Conservation (phyloP, 92 coral and sea anemone genomes). For the Bergia puertoricense region DNA sequence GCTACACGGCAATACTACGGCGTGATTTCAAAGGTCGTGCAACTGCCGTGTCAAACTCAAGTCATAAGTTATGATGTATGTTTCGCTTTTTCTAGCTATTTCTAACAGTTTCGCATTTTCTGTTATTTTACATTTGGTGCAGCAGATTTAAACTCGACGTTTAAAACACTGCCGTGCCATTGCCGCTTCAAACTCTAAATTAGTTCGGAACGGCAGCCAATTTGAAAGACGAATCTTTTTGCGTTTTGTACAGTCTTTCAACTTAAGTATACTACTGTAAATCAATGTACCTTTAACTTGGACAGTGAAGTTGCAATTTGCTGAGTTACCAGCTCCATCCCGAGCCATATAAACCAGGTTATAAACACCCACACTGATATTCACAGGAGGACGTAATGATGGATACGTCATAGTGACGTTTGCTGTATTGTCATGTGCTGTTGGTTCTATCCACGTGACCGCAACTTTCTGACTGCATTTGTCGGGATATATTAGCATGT, state of each 20-base stretch:
- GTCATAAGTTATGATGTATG: no score
- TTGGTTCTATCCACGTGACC: constrained; percentile 57
- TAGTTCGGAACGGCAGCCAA: no score
- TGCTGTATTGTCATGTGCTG: constrained; percentile 65
- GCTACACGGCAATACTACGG: no score
- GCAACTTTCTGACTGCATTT: constrained; percentile 52
- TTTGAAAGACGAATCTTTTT: background rate
- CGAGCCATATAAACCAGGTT: constrained; percentile 55
- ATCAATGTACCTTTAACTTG: constrained; percentile 1
- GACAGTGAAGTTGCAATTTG: constrained; percentile 28
- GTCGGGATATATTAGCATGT: constrained; percentile 43
- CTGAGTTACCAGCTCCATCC: constrained; percentile 61
- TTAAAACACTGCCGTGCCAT: no score
- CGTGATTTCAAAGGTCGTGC: no score
- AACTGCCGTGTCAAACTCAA: no score
- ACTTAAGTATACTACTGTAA: background rate
- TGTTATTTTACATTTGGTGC: no score
- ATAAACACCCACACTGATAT: constrained; percentile 40
- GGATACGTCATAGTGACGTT: constrained; percentile 18
- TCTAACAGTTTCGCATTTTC: no score
- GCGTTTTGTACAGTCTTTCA: background rate
- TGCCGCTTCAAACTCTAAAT: no score
- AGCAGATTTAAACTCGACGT: no score
- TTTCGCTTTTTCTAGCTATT: no score
- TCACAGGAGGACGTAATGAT: constrained; percentile 1